Evolutionary conservation across 1,140 invertebrate genomes (phyloP), one percentile per base, ranked within the genome.

Genomic region (Oscheius sp.): DNA sequence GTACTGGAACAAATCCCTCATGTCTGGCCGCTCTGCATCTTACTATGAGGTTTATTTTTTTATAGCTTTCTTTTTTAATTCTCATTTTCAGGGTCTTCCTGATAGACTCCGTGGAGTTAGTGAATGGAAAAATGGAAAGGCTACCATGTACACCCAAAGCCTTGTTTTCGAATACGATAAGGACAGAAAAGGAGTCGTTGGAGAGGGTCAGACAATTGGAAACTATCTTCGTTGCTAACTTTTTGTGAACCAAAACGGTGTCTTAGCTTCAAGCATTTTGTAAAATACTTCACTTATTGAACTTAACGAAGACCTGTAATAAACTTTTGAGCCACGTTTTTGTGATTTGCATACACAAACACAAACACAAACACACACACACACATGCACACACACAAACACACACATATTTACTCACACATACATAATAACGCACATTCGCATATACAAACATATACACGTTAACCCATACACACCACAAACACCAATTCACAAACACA

Each of bases 1-100:
- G 29, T 71, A 71, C 26, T 71, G 69, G 69, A 71, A 71, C 69
- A 71, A 71, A 49, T 71, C 69, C 18, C 26, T 71, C 28, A 71
- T 71, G 69, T 63, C 59, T 10, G 69, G 69, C 23, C 42, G 69
- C 15, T 63, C 52, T 18, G 34, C 31, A 18, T 49, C 38, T 32
- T 71, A 71, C 23, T 68, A 55, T 55, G 66, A 68, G 66, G 66
- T 68, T n/a, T 1, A 1, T 15, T 49, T 20, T 38, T 49, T 26
- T 20, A 1, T 49, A 20, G 2, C 15, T 45, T 3, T 3, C 26
- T 0, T 42, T 4, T 34, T 45, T 26, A 2, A 10, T 2, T 34
- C 13, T 1, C 1, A 4, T 42, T 71, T 71, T 23, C 23, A 71
- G 52, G 58, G 58, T n/a, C 49, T 71, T 0, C 69, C 69, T n/a